Evolutionary conservation across 2,113 vertebrate genomes (phyloP), one percentile per base, ranked within the genome.

Genomic region (Delphinus delphis): DNA sequence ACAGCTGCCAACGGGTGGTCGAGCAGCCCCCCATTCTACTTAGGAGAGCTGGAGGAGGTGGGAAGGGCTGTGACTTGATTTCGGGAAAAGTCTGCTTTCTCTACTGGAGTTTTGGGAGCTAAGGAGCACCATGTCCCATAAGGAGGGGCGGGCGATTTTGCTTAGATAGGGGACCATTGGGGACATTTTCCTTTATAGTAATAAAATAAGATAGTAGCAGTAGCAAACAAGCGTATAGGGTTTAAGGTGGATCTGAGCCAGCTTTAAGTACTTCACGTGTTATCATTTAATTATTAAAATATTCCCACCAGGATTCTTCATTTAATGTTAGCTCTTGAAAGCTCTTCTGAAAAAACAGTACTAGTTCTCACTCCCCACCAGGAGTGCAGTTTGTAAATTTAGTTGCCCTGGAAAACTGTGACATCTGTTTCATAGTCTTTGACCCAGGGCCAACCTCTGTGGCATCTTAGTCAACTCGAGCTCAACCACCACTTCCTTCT

Each of bases 201-300:
- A 87, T 47, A 77, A 23, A 8, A 68, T 26, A 83, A 44, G 26
- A 60, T 58, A 36, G 18, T 1, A 23, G 25, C 21, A 20, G 20
- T 21, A 47, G 23, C 9, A 53, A 93, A 58, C 26, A 26, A 20
- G 18, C 33, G 28, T 4, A 5, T 15, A 15, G 28, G 28, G 55
- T 60, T 38, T 67, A 13, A 11, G 21, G 5, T 33, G 63, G 21
- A 9, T 73, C 11, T 41, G 77, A 83, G 60, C 26, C 44, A 25
- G 10, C 0, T 13, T 63, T 67, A 70, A 58, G 11, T 44, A 4
- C 20, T 26, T 41, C 14, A 5, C n/a, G 0, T 2, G 12, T 31
- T 31, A 2, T 62, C 12, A 25, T 8, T 74, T 28, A 21, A 23
- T 33, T 14, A 13, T 70, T 31, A n/a, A 90, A 53, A 58, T 53